Evolutionary conservation across 1,140 invertebrate genomes (phyloP).

Genomic region (Macrocentrus cingulum): DNA sequence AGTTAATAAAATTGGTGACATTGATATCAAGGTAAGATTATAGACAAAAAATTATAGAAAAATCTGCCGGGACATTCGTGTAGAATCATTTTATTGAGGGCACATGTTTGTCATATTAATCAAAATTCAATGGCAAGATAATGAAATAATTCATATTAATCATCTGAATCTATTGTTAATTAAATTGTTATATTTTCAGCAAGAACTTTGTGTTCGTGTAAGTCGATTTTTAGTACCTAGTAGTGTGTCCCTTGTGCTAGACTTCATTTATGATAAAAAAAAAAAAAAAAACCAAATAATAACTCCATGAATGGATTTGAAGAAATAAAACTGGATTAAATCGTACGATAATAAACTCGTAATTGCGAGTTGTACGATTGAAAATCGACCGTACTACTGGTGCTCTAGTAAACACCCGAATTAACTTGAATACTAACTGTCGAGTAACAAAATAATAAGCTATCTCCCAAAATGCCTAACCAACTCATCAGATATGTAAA

Average conservation of each 20-base stretch:
- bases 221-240: slow-evolving; percentile 40
- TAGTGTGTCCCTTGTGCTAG: slow-evolving; percentile 30
- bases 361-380: slow-evolving; percentile 4
- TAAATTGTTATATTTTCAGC: slow-evolving; percentile 53
- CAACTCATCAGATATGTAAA: slow-evolving; percentile 24
- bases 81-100: neutral
- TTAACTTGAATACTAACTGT: slow-evolving; percentile 7
- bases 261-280: slow-evolving; percentile 19
- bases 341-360: slow-evolving; percentile 6
- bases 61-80: neutral
- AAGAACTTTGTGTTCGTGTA: slow-evolving; percentile 58
- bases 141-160: no score
- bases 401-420: slow-evolving; percentile 1
- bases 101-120: slow-evolving; percentile 3
- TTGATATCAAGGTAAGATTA: slow-evolving; percentile 91
- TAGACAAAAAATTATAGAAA: neutral
- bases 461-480: slow-evolving; percentile 19
- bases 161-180: slow-evolving; percentile 28
- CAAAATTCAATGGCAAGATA: slow-evolving; percentile 10
- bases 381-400: neutral
- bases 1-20: slow-evolving; percentile 96
- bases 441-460: slow-evolving; percentile 1
- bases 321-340: slow-evolving; percentile 7
- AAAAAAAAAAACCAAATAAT: slow-evolving; percentile 21
- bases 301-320: slow-evolving; percentile 6